Percentiles rank a stretch among this genome's conserved stretches.
These are phyloP conservation scores for Melikaiella ostensackeni DNA, from an alignment of 2,888 invertebrate species.

Conservation along the genomic window DNA sequence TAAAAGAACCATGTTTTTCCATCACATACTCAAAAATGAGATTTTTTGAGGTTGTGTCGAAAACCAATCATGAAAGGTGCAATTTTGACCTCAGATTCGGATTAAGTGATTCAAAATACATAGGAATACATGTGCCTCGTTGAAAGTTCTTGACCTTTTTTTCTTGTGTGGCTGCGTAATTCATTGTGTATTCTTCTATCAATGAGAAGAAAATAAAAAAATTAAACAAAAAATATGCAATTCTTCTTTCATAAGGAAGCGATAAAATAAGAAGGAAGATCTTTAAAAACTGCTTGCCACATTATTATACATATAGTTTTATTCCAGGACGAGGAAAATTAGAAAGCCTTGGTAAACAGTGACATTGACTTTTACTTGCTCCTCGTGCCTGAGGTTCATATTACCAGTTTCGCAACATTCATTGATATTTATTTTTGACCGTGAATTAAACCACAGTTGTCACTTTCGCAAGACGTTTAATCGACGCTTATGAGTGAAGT, in stretches of 20 bases:
- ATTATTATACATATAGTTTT: not conserved
- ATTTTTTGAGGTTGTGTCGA: too few species aligned
- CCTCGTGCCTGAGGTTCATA: conserved; percentile 29
- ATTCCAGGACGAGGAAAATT: conserved; percentile 25
- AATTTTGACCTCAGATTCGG: too few species aligned
- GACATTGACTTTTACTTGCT: conserved; percentile 36
- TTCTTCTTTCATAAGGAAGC: not conserved
- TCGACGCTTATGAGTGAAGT: not conserved
- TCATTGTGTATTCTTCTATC: too few species aligned
- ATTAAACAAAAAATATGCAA: not conserved
- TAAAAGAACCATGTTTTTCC: too few species aligned
- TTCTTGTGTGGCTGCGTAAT: too few species aligned
- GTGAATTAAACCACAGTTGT: conserved; percentile 3
- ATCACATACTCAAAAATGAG: too few species aligned
- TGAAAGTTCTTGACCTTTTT: too few species aligned
- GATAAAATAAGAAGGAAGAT: conserved; percentile 3
- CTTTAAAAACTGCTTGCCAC: not conserved
- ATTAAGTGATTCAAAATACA: too few species aligned
- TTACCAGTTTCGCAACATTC: conserved; percentile 25
- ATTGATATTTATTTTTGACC: conserved; percentile 29
- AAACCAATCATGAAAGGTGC: too few species aligned
- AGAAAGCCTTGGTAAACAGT: conserved; percentile 26
- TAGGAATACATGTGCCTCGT: too few species aligned
- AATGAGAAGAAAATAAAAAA: not conserved
- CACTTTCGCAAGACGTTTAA: conserved; percentile 1